Conservation (phyloP, 1,140 invertebrate genomes). For the Stenopsyche tienmushanensis region DNA sequence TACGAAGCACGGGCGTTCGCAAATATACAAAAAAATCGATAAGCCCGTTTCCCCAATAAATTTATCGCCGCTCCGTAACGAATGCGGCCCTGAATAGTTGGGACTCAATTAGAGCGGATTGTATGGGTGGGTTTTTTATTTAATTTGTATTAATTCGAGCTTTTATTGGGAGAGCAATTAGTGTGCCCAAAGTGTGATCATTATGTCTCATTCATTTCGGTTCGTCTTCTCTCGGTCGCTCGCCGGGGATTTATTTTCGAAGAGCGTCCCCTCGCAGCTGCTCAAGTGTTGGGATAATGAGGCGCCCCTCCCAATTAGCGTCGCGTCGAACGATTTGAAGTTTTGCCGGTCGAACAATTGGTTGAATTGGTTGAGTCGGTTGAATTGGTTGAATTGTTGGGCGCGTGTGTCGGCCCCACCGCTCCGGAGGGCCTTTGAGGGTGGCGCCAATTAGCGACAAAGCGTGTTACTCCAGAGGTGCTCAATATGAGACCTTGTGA, state of each 20-base stretch:
- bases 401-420: too few species aligned
- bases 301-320: slow-evolving; percentile 10
- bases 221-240: too few species aligned
- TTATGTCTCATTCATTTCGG: slow-evolving; percentile 3
- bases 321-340: neutral
- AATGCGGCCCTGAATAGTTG: too few species aligned
- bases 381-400: neutral
- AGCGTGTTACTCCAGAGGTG: neutral
- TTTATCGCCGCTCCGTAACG: too few species aligned
- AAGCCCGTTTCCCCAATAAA: too few species aligned
- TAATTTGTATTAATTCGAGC: too few species aligned
- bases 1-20: too few species aligned
- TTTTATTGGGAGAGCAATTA: too few species aligned
- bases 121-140: too few species aligned
- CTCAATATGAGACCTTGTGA: neutral
- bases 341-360: slow-evolving; percentile 8
- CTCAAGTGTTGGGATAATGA: slow-evolving; percentile 6
- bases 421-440: slow-evolving; percentile 2
- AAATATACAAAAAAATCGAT: too few species aligned
- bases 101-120: too few species aligned
- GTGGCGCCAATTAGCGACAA: slow-evolving; percentile 1
- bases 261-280: too few species aligned
- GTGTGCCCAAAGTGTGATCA: neutral
- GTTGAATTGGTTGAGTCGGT: slow-evolving; percentile 5
- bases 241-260: neutral